Conservation (phyloP, 2,113 vertebrate species). For the Leucosticte australis region DNA sequence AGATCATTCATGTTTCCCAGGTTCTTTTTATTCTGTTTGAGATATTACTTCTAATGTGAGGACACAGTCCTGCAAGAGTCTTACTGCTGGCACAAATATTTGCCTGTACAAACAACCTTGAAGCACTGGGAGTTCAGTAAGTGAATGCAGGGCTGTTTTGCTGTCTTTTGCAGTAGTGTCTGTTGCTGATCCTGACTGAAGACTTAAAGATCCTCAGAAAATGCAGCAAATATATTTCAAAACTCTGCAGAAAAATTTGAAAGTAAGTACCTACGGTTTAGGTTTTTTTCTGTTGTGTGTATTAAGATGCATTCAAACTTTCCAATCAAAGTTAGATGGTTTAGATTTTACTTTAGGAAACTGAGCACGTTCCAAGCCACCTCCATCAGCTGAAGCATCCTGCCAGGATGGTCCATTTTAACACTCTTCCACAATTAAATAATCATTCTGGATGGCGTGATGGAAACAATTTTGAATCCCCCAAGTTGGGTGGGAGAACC, state of each 20-base stretch:
- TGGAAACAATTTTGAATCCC: not conserved
- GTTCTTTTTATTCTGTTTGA: not conserved
- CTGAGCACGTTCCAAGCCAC: not conserved
- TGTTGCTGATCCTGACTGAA: not conserved
- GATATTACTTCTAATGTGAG: not conserved
- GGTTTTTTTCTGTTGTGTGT: not conserved
- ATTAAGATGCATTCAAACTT: not conserved
- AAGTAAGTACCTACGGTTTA: not conserved
- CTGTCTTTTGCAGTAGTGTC: not conserved
- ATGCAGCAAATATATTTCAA: not conserved
- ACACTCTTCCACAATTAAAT: not conserved
- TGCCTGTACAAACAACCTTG: not conserved
- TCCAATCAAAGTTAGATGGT: not conserved
- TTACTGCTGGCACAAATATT: not conserved
- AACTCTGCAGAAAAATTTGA: not conserved
- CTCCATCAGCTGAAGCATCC: not conserved
- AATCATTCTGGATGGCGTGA: not conserved
- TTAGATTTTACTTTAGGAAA: not conserved
- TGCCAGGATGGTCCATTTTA: not conserved
- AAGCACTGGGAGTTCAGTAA: not conserved
- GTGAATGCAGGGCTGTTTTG: not conserved
- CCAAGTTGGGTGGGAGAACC: not conserved
- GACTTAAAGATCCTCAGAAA: not conserved
- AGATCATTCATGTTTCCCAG: not conserved
- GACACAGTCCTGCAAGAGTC: not conserved